Evolutionary conservation across 2,113 vertebrate genomes (phyloP).

Genomic region (Pantherophis guttatus): DNA sequence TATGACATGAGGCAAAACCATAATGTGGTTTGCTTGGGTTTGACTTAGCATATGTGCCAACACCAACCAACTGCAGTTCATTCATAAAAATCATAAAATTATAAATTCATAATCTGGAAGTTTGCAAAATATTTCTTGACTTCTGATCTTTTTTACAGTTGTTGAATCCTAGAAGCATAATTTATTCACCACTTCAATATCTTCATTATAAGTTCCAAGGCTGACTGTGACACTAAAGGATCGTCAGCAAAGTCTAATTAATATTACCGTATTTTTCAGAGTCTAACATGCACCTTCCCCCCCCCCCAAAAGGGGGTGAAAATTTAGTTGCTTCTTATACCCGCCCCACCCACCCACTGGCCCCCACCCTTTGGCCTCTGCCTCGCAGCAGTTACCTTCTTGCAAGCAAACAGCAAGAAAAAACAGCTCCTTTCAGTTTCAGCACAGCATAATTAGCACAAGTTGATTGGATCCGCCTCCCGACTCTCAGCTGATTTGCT

Average conservation of each 20-base stretch:
- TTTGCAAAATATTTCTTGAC: background rate
- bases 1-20: background rate
- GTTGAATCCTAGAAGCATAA: background rate
- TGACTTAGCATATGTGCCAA: background rate
- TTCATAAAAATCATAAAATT: background rate
- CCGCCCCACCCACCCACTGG: no score
- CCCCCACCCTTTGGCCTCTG: no score
- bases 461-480: no score
- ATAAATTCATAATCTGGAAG: background rate
- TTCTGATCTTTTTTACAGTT: background rate
- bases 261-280: background rate
- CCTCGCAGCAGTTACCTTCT: no score
- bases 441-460: no score
- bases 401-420: no score
- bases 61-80: background rate
- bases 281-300: no score
- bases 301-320: no score
- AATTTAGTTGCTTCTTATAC: no score
- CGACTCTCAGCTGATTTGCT: no score
- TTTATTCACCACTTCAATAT: background rate
- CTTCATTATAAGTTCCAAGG: background rate
- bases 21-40: background rate
- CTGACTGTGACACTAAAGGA: background rate
- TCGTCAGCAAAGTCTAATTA: background rate
- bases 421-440: no score